These are phyloP conservation scores for Hydriomena furcata DNA, from an alignment of 2,888 invertebrate genomes.

Conservation along the genomic window DNA sequence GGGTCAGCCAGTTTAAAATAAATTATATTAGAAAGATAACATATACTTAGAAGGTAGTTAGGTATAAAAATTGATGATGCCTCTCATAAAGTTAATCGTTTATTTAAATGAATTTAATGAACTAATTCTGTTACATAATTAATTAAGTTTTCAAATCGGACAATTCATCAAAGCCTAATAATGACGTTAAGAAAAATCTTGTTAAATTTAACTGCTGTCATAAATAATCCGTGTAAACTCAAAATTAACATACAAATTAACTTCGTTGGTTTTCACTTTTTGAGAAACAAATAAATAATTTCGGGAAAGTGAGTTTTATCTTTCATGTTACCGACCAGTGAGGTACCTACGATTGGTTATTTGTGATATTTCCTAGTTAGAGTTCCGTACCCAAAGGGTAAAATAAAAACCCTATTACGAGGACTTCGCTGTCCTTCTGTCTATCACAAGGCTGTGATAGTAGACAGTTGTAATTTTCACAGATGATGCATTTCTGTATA, in stretches of 20 bases:
- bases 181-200: slow-evolving; percentile 22
- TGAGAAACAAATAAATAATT: slow-evolving; percentile 29
- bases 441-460: too few species aligned
- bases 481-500: too few species aligned
- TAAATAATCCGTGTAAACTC: slow-evolving; percentile 35
- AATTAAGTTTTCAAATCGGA: slow-evolving; percentile 17
- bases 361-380: slow-evolving; percentile 17
- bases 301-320: slow-evolving; percentile 28
- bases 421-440: too few species aligned
- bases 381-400: too few species aligned
- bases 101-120: slow-evolving; percentile 15
- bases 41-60: too few species aligned
- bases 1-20: too few species aligned
- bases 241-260: slow-evolving; percentile 37
- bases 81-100: not conserved
- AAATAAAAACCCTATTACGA: too few species aligned
- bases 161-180: slow-evolving; percentile 29
- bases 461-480: too few species aligned
- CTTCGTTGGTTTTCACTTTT: slow-evolving; percentile 34
- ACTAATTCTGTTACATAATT: slow-evolving; percentile 18
- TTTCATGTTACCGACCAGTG: slow-evolving; percentile 25
- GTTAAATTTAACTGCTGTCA: slow-evolving; percentile 27
- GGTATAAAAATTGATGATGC: not conserved
- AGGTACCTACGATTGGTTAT: slow-evolving; percentile 22
- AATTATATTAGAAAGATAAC: too few species aligned